Evolutionary conservation across 2,113 vertebrate genomes (phyloP), one percentile per base, ranked within the genome.

Genomic region (Cranoglanis bouderius): DNA sequence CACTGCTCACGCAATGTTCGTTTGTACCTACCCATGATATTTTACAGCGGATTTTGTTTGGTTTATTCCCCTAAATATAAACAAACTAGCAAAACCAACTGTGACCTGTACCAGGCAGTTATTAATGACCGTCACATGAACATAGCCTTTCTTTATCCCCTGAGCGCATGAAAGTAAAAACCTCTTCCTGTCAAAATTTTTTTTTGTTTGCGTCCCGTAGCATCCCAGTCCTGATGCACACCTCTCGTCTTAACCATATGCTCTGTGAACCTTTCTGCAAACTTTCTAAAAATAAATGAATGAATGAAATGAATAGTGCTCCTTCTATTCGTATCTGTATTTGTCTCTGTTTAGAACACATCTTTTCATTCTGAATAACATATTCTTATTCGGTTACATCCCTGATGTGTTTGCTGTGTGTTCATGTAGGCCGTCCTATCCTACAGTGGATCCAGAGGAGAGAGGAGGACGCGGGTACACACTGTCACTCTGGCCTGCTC

Each of bases 391-490:
- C 32, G 19, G 70, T 40, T 70, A 32, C 4, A 35, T 70, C 38
- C 19, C 8, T 40, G 21, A 21, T 49, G 43, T 78, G 24, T 78
- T 35, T 85, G 21, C 29, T 67, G 70, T 85, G 57, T 59, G n/a
- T 29, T 65, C 16, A 14, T 85, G 46, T 89, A 96, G 96, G 91
- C 89, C 3, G 94, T 90, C 0, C 80, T 96, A 84, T 93, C 93
- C 13, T 96, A 96, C 95, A 94, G 85, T 88, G 92, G 85, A 0
- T 86, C 85, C 40, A 29, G 88, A 14, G 95, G 95, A 55, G 91
- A 94, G 67, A 92, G 90, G 88, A 93, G 93, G 89, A 94, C 91
- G 80, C 90, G 94, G 82, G 92, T 96, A 81, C 96, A 96, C 92
- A 95, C 93, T 2, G 72, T 96, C 81, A 93, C 87, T 9, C 89